Evolutionary conservation across 2,113 vertebrate genomes (phyloP).

Genomic region (Agapornis roseicollis): DNA sequence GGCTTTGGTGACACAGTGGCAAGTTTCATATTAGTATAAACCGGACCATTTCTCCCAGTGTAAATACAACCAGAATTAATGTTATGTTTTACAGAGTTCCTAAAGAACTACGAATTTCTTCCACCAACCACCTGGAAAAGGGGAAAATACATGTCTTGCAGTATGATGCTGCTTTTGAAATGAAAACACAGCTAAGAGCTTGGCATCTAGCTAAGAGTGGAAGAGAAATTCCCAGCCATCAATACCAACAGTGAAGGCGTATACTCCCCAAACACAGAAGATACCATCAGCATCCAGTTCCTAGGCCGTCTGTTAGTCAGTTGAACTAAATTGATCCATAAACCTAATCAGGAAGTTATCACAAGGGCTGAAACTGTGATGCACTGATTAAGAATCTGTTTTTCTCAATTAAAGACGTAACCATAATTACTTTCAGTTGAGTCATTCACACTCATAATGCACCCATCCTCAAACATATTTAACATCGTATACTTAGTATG

Average conservation of each 20-base stretch:
- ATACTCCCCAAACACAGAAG: background rate
- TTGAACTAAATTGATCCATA: background rate
- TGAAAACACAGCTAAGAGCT: background rate
- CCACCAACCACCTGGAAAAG: background rate
- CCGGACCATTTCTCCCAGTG: background rate
- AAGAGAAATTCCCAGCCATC: background rate
- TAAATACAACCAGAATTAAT: background rate
- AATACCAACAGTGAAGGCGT: background rate
- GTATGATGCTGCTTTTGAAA: background rate
- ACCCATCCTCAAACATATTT: constrained; percentile 28
- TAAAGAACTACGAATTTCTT: background rate
- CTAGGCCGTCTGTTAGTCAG: constrained; percentile 7
- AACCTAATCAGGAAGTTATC: constrained; percentile 29
- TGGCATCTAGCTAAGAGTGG: background rate
- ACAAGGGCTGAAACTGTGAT: background rate
- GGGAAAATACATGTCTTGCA: background rate
- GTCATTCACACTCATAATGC: background rate
- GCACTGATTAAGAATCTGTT: constrained; percentile 33
- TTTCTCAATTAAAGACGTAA: constrained; percentile 44
- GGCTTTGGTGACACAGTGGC: background rate
- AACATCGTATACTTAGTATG: background rate
- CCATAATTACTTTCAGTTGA: constrained; percentile 29
- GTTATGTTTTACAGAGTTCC: background rate
- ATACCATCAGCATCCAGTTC: background rate
- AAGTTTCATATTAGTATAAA: background rate